These are phyloP conservation scores for Saxicola maurus DNA, from an alignment of 2,797 vertebrate genomes.

Conservation along the genomic window DNA sequence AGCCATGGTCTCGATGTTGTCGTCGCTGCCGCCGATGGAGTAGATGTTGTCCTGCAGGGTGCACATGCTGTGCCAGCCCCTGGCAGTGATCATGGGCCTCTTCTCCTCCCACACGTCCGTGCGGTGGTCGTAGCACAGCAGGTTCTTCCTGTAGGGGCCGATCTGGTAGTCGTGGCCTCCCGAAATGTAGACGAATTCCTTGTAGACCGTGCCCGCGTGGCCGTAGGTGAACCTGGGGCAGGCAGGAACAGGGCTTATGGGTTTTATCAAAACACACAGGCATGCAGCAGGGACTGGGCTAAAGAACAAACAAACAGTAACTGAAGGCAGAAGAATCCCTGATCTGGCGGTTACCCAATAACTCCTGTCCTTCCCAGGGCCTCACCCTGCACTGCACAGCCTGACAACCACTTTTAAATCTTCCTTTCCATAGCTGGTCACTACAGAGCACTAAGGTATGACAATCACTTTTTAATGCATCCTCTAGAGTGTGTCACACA, in stretches of 20 bases:
- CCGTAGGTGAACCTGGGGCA: slow-evolving; percentile 86
- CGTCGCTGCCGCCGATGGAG: slow-evolving; percentile 88
- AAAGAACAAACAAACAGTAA: neutral
- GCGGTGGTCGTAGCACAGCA: slow-evolving; percentile 86
- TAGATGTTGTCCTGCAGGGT: slow-evolving; percentile 86
- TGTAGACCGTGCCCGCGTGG: slow-evolving; percentile 87
- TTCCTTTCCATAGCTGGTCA: neutral
- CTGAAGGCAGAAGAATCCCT: neutral
- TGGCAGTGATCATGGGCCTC: slow-evolving; percentile 83
- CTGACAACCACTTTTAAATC: neutral
- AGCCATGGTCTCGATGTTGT: slow-evolving; percentile 87
- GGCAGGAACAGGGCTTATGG: neutral
- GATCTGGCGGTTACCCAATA: neutral
- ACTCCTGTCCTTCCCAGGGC: neutral
- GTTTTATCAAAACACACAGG: neutral
- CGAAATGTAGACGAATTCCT: slow-evolving; percentile 88
- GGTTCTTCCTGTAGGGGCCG: slow-evolving; percentile 86
- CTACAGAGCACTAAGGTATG: neutral
- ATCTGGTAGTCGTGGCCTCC: slow-evolving; percentile 95
- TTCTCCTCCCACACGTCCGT: slow-evolving; percentile 82
- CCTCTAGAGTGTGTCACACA: neutral
- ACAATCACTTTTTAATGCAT: slow-evolving; percentile 9
- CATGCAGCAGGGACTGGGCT: neutral
- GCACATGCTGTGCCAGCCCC: slow-evolving; percentile 97
- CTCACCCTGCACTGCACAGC: neutral